Percentiles rank a stretch among this genome's conserved stretches.
These are phyloP conservation scores for Malthinus seriepunctatus DNA, from an alignment of 2,888 invertebrate species.

Conservation along the genomic window DNA sequence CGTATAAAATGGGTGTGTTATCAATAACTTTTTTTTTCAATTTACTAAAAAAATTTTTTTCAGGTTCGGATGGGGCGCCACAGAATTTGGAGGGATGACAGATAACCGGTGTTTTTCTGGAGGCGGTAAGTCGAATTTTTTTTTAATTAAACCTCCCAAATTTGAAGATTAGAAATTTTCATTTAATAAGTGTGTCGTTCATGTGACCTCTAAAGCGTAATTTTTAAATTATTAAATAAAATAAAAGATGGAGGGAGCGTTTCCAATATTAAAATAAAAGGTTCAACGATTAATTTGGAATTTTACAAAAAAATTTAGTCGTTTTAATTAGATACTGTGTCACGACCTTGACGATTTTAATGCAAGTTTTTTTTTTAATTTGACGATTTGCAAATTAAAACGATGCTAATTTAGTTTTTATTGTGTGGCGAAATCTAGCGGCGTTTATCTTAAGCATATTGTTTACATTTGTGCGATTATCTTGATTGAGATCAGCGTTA, in stretches of 20 bases:
- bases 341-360: slow-evolving; percentile 35
- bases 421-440: slow-evolving; percentile 54
- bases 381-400: slow-evolving; percentile 49
- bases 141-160: background rate
- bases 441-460: slow-evolving; percentile 48
- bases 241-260: slow-evolving; percentile 13
- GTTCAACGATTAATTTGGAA: too few relatives aligned
- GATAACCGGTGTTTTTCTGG: slow-evolving; percentile 80
- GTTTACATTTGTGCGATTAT: slow-evolving; percentile 22
- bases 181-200: slow-evolving; percentile 19
- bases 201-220: slow-evolving; percentile 12
- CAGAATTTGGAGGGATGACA: slow-evolving; percentile 73
- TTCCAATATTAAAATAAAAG: too few relatives aligned
- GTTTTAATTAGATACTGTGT: background rate
- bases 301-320: too few relatives aligned
- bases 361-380: slow-evolving; percentile 50
- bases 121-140: slow-evolving; percentile 62
- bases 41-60: too few relatives aligned
- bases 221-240: slow-evolving; percentile 2
- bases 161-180: slow-evolving; percentile 17
- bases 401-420: slow-evolving; percentile 45
- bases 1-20: too few relatives aligned
- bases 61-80: slow-evolving; percentile 64
- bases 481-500: slow-evolving; percentile 10
- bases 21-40: too few relatives aligned